Evolutionary conservation across 1,140 invertebrate species (phyloP), one percentile per base, ranked within the genome.

Genomic region (Tribolium castaneum): DNA sequence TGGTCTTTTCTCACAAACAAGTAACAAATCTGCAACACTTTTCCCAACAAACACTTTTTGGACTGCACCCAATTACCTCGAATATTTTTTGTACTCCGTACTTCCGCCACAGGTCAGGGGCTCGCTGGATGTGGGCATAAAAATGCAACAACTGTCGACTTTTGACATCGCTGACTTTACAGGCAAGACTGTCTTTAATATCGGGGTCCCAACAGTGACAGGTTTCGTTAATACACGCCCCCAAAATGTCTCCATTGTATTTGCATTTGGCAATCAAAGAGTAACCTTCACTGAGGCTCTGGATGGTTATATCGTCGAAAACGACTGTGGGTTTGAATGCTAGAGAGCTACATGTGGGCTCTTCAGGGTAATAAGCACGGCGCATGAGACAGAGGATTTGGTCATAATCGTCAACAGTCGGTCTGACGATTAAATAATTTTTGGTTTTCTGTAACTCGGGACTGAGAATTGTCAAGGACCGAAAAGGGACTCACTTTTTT

Each of bases 191-290:
- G 14, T 84, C 85, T 25, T 84, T 50, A 9, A 78, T 70, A 9
- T 85, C 83, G 0, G 84, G 77, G 76, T 88, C 86, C 83, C 82
- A 84, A 0, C 79, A 79, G 70, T 78, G 80, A 4, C 77, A 80
- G 3, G 84, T 81, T 34, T 77, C 80, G 73, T 89, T 89, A n/a
- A 89, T 78, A 0, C 84, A 85, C 0, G 85, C 87, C 12, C 87
- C 88, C 4, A 88, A 80, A 13, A 89, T 81, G 13, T 84, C 83
- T 7, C 84, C 85, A 16, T 86, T 81, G 54, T 85, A 82, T 50
- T 82, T 83, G 76, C 87, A 85, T 81, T 85, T 86, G 1, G 85
- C 86, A 30, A 89, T 86, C 30, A 88, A 75, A 10, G 86, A 85
- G 62, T 86, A 82, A 13, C 88, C 87, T 70, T 87, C 82, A 7